phyloP scores from a whole-genome alignment of 1,140 invertebrate genomes.

The Argopecten irradians region DNA sequence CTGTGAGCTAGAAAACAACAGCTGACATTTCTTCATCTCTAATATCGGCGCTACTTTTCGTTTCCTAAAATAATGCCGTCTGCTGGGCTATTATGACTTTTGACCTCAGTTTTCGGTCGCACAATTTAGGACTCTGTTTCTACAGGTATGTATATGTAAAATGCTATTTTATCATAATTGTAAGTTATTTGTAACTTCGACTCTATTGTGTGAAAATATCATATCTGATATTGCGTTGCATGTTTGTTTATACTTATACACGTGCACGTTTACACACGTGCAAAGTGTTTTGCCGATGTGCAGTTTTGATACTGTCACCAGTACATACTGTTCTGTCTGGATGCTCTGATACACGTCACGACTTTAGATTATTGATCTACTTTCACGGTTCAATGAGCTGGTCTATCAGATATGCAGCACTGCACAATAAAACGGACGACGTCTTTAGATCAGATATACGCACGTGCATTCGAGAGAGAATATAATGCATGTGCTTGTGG shows the following conservation, averaged over 20 bases:
- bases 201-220: neutral
- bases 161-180: neutral
- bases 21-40: conserved; percentile 4
- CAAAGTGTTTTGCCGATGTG: neutral
- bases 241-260: neutral
- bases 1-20: conserved; percentile 15
- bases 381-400: neutral
- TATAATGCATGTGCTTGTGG: conserved; percentile 20
- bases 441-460: conserved; percentile 15
- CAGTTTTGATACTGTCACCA: neutral
- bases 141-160: neutral
- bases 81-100: neutral
- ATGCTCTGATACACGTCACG: neutral
- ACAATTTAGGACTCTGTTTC: neutral
- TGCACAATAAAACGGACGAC: conserved; percentile 1
- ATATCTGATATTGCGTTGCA: neutral
- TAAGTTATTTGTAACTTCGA: neutral
- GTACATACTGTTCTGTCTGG: neutral
- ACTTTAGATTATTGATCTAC: neutral
- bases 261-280: neutral
- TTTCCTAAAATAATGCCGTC: neutral
- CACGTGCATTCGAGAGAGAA: neutral
- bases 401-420: conserved; percentile 15
- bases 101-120: neutral
- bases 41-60: neutral